These are phyloP conservation scores for Echiichthys vipera DNA, from an alignment of 2,797 vertebrate species.

Conservation along the genomic window DNA sequence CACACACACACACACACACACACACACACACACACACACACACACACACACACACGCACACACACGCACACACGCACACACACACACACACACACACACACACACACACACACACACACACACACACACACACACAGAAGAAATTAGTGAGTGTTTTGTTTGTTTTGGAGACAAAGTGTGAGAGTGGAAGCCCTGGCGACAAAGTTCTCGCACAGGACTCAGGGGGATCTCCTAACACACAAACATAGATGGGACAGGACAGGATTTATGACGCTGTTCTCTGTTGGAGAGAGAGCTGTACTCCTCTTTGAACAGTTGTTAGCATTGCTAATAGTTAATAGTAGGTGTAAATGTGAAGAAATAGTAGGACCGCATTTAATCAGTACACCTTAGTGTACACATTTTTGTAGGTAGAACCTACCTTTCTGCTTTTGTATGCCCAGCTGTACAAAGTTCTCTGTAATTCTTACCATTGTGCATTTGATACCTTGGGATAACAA, in stretches of 20 bases:
- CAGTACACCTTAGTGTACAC: slow-evolving; percentile 12
- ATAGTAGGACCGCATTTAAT: slow-evolving; percentile 14
- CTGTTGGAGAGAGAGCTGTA: slow-evolving; percentile 47
- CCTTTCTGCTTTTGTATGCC: slow-evolving; percentile 44
- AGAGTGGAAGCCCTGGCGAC: slow-evolving; percentile 76
- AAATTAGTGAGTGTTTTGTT: slow-evolving; percentile 70
- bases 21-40: slow-evolving; percentile 20
- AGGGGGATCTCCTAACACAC: slow-evolving; percentile 77
- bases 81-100: slow-evolving; percentile 7
- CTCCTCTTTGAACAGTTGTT: slow-evolving; percentile 59
- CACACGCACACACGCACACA: slow-evolving; percentile 11
- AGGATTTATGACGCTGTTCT: slow-evolving; percentile 79
- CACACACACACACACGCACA: slow-evolving; percentile 35
- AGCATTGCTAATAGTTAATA: slow-evolving; percentile 14
- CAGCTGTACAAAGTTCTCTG: slow-evolving; percentile 50
- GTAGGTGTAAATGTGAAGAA: slow-evolving; percentile 32
- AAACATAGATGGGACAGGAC: slow-evolving; percentile 76
- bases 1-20: slow-evolving; percentile 24
- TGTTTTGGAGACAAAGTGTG: slow-evolving; percentile 69
- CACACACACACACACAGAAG: slow-evolving; percentile 47
- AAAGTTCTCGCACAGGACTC: slow-evolving; percentile 80
- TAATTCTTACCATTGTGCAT: slow-evolving; percentile 49
- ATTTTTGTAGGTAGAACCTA: slow-evolving; percentile 31
- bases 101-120: slow-evolving; percentile 38
- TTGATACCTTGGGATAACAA: slow-evolving; percentile 54